Conservation (phyloP, 2,888 invertebrate genomes). For the Atherix ibis region DNA sequence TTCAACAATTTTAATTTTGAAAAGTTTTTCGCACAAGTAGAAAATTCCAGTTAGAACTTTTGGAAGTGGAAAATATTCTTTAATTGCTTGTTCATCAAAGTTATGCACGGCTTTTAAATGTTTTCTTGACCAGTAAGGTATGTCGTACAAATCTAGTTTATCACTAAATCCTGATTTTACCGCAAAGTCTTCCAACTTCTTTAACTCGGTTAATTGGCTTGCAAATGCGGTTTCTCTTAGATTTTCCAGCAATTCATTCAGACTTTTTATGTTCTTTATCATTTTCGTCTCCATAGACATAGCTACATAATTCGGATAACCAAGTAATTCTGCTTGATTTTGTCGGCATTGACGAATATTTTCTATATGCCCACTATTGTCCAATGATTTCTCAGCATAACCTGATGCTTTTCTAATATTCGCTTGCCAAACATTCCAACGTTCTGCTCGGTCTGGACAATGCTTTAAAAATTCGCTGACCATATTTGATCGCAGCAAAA, state of each 20-base stretch:
- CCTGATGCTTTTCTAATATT: slow-evolving; percentile 53
- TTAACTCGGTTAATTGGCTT: slow-evolving; percentile 60
- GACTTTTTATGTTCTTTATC: slow-evolving; percentile 65
- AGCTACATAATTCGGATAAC: slow-evolving; percentile 62
- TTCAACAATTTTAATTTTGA: slow-evolving; percentile 60
- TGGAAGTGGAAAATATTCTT: slow-evolving; percentile 69
- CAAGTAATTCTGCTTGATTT: slow-evolving; percentile 59
- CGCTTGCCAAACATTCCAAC: slow-evolving; percentile 80
- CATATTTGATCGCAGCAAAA: slow-evolving; percentile 58
- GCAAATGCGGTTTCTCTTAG: slow-evolving; percentile 53
- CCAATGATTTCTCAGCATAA: slow-evolving; percentile 42
- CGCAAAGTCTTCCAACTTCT: slow-evolving; percentile 55
- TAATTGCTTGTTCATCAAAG: slow-evolving; percentile 52
- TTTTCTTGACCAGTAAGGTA: slow-evolving; percentile 74
- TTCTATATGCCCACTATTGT: slow-evolving; percentile 61
- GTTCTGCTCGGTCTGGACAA: slow-evolving; percentile 59
- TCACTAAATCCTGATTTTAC: slow-evolving; percentile 51
- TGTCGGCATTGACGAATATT: slow-evolving; percentile 53
- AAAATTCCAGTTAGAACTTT: slow-evolving; percentile 68
- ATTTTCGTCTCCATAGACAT: slow-evolving; percentile 91
- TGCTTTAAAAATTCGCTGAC: slow-evolving; percentile 65
- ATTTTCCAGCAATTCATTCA: slow-evolving; percentile 50
- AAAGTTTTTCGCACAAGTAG: slow-evolving; percentile 56
- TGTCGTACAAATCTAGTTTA: slow-evolving; percentile 63
- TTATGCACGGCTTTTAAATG: slow-evolving; percentile 49